Base-by-base conservation (phyloP, 2,888 invertebrate genomes). In the Carpatolechia fugitivella region DNA sequence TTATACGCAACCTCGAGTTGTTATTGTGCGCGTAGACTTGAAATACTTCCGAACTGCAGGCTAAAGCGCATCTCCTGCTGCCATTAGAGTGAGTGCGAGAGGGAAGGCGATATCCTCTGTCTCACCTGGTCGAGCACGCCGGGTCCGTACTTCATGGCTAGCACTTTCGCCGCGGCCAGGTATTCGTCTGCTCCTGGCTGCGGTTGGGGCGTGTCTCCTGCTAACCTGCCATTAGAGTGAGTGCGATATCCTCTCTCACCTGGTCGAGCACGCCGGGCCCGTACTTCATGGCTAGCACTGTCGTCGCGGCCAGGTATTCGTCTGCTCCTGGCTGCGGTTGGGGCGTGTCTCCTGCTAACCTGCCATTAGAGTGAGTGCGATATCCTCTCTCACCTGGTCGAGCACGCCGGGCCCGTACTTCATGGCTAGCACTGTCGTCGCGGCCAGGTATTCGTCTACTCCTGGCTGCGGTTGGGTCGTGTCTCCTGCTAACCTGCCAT, bases 231-330 rank as follows among this genome's bases (percentile, higher is more conserved):
- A 6, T 4, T 24, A 4, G 24, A 4, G 24, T 6, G 24, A 24
- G 24, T 24, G 24, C 24, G 24, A 24, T 24, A 24, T 24, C 24
- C 3, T 24, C 24, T 24, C 31, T 47, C 7, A 87, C 88, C 84
- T 87, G 86, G n/a, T 85, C 83, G 49, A 90, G 73, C 62, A 94
- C 93, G 59, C 93, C 93, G 56, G 95, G 94, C 51, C 96, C 96
- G 74, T 97, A 96, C 85, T 97, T 96, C 75, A 97, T 93, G 60
- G 96, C 96, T 62, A 97, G 91, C 93, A 97, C 97, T 0, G 96
- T 96, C 16, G 96, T 95, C 0, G 97, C 97, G 1, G 95, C 95
- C 59, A 95, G 93, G 46, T 95, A 95, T 76, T 96, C 97, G 68
- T 95, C 95, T 52, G 94, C 91, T 56, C 85, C 85, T 31, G 87